phyloP scores from a whole-genome alignment of 2,888 invertebrate species.

The Apocheima hispidaria region DNA sequence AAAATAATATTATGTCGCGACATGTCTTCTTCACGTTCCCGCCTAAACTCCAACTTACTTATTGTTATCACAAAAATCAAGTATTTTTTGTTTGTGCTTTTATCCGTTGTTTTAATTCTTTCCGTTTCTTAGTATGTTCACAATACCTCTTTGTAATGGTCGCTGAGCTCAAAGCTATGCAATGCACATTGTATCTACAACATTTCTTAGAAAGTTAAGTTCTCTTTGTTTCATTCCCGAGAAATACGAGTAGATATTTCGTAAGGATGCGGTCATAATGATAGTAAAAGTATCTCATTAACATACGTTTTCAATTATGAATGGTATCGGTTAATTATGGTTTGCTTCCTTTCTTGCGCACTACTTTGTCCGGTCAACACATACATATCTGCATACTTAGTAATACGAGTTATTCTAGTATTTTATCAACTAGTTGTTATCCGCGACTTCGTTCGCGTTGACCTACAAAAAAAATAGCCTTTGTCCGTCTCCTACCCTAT shows the following conservation, averaged over 20 bases:
- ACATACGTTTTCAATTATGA: conserved; percentile 19
- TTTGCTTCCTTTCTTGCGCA: conserved; percentile 8
- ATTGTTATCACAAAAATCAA: no score
- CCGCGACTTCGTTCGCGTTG: no score
- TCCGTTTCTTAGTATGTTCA: conserved; percentile 33
- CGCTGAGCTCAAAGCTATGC: conserved; percentile 35
- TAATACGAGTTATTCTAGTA: background rate
- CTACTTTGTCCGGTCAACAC: background rate
- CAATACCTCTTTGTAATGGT: conserved; percentile 41
- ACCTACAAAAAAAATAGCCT: no score
- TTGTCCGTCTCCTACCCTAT: no score
- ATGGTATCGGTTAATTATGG: background rate
- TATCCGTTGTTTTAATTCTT: conserved; percentile 22
- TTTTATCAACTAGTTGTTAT: no score
- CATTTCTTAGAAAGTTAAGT: conserved; percentile 38
- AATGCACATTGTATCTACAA: conserved; percentile 31
- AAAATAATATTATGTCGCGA: no score
- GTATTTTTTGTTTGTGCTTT: no score
- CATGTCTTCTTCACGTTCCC: no score
- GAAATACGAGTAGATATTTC: conserved; percentile 26
- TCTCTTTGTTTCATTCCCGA: conserved; percentile 36
- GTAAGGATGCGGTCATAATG: conserved; percentile 25
- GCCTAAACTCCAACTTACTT: no score
- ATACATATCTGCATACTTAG: background rate
- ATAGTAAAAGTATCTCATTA: conserved; percentile 31